Base-by-base conservation (phyloP, 1,140 invertebrate genomes). In the Ctenoplectra terminalis region DNA sequence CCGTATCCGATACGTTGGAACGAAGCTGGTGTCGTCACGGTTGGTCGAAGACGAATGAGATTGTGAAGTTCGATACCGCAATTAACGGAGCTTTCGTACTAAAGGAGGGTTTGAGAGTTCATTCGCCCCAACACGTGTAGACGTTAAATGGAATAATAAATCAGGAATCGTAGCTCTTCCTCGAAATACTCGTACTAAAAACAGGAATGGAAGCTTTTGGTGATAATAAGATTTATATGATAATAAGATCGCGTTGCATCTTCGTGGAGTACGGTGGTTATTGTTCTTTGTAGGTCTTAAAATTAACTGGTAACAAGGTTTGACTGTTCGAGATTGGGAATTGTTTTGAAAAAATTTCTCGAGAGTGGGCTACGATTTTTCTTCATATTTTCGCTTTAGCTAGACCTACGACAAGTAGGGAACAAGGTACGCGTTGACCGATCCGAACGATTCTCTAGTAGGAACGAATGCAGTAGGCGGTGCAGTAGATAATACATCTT, bases 401-500 rank as follows among this genome's bases (percentile, higher is more conserved):
- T 20, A 17, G 6, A 9, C 26, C 26, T 13, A 34, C 23, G 43
- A 60, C 43, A 80, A 67, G 9, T 37, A 13, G 50, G 56, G 61
- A 77, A 50, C 26, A 29, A 54, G 23, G n/a, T 54, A 67, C 43
- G 58, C n/a, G 60, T 81, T 60, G 54, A 52, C 15, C 60, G 26
- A 70, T 56, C 48, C 34, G 23, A 82, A 20, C 52, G 60, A 73
- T 84, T 74, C 80, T 70, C 67, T 48, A 56, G 56, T 26, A 50
- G 75, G 78, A 82, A 76, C 61, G 87, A 90, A 89, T 89, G 83
- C 60, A 72, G 66, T 83, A 84, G 89, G 87, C 81, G 89, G 67
- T 70, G 74, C 77, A 58, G 84, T 89, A 89, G 89, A 89, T 88
- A 88, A 90, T 89, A 89, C 67, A 89, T 88, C 84, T 90, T 82